phyloP scores from a whole-genome alignment of 2,888 invertebrate genomes.

The Acrobasis consociella region DNA sequence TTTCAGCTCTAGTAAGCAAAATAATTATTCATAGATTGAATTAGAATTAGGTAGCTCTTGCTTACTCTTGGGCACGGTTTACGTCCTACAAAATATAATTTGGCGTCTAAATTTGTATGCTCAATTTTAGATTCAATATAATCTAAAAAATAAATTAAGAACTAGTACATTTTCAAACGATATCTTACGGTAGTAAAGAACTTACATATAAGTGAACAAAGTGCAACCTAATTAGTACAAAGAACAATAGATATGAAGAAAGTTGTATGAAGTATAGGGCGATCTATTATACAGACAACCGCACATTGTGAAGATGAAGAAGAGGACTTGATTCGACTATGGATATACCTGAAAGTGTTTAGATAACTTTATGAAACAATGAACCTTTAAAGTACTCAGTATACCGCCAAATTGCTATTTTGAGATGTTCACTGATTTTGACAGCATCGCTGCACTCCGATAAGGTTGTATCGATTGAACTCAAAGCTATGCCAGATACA shows the following conservation, averaged over 20 bases:
- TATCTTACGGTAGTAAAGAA: too few species aligned
- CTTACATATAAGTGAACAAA: too few species aligned
- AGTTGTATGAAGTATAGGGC: too few species aligned
- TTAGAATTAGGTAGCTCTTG: not conserved
- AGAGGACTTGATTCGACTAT: not conserved
- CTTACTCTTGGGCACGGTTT: not conserved
- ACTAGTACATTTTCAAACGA: too few species aligned
- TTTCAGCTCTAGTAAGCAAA: constrained; percentile 8
- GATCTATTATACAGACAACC: too few species aligned
- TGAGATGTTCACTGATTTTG: not conserved
- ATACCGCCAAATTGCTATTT: not conserved
- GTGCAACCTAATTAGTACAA: too few species aligned
- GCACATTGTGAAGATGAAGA: too few species aligned
- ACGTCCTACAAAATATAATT: not conserved
- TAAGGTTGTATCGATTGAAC: not conserved
- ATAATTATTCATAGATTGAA: constrained; percentile 28
- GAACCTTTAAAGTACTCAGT: not conserved
- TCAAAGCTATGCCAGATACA: not conserved
- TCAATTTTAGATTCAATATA: too few species aligned
- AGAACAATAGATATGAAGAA: too few species aligned
- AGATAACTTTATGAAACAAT: not conserved
- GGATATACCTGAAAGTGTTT: not conserved
- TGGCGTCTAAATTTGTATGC: too few species aligned
- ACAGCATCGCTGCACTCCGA: not conserved
- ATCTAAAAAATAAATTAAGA: too few species aligned